phyloP scores from a whole-genome alignment of 2,113 vertebrate species.

The Guaruba guarouba region DNA sequence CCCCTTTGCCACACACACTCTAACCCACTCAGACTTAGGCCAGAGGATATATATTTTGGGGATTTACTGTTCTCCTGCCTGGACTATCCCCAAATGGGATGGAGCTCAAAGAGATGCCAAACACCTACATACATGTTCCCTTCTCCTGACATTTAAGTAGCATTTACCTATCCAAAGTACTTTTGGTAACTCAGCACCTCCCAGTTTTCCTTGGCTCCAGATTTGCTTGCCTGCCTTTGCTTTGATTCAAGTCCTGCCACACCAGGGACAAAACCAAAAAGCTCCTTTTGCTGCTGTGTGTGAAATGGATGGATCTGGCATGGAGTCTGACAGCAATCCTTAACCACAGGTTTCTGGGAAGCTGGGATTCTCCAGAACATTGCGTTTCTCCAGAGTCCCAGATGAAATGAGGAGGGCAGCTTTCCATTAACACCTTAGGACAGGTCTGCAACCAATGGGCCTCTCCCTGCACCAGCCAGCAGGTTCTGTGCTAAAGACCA shows the following conservation, averaged over 20 bases:
- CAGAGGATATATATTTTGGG: background rate
- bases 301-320: background rate
- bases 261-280: background rate
- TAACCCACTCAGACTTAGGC: background rate
- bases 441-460: background rate
- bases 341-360: background rate
- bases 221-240: background rate
- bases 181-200: background rate
- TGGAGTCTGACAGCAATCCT: background rate
- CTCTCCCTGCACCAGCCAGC: background rate
- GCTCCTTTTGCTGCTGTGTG: background rate
- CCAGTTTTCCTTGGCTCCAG: slow-evolving; percentile 27
- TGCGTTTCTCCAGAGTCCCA: background rate
- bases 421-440: background rate
- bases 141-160: background rate
- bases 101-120: background rate
- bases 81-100: background rate
- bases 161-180: background rate
- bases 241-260: background rate
- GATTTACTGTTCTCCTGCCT: background rate
- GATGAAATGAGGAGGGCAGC: background rate
- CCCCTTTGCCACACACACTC: background rate
- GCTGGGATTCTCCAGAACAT: fast-evolving
- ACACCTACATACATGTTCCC: background rate
- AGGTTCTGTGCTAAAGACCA: background rate